Base-by-base conservation (phyloP, 2,888 invertebrate species). In the Ethmia dodecea region DNA sequence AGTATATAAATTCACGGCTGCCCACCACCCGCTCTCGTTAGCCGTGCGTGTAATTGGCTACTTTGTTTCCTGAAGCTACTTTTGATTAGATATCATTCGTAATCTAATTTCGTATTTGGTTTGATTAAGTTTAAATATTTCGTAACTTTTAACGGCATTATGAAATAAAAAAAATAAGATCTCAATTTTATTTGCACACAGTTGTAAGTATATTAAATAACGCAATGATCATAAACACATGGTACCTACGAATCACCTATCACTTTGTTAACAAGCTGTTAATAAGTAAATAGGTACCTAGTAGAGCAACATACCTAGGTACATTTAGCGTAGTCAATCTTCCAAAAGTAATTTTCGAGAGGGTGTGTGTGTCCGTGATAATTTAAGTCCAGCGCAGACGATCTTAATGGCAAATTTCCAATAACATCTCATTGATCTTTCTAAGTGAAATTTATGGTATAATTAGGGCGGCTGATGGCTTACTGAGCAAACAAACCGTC, bases 361-460 rank as follows among this genome's bases (percentile, higher is more conserved):
- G 35, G 29, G 33, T 15, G 42, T 42, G 38, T 37, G 37, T 39
- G 13, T 43, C 47, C 42, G 49, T 46, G 38, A 56, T 57, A 56
- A 58, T 60, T 55, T 59, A 59, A 57, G 56, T 55, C 40, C 40
- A 41, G 42, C 47, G 40, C 45, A 43, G 52, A 55, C 55, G 53
- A 47, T 59, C 54, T 54, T 71, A 74, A 77, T 76, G 71, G 71
- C 69, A 73, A 68, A 65, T 70, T 73, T 73, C 76, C 72, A 79
- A 79, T 77, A 79, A 74, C 72, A 73, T 71, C 70, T 71, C 77
- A 80, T 79, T 83, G 74, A 79, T 79, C 73, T 74, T 62, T 58
- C 70, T 80, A 80, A 86, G 73, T 80, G 75, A 79, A 80, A 87
- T 86, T 81, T 83, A 86, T 83, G 64, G 76, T 70, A 73, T 77